Percentiles rank a stretch among this genome's conserved stretches.
Conservation (phyloP, 2,888 invertebrate genomes). For the Mimachlamys varia region DNA sequence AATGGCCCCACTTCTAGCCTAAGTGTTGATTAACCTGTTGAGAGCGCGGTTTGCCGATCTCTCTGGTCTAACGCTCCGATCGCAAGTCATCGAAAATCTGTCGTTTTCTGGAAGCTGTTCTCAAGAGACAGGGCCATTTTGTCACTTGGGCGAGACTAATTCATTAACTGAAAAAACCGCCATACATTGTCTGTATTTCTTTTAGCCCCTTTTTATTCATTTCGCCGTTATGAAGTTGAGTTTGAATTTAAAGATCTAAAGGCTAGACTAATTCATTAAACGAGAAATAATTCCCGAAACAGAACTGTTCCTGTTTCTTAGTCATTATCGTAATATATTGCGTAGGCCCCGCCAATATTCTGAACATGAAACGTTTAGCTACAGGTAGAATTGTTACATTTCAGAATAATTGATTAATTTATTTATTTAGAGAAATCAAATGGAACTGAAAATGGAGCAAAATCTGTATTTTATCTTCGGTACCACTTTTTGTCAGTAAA, state of each 20-base stretch:
- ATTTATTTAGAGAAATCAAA: background rate
- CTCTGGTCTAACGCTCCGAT: background rate
- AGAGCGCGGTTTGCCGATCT: background rate
- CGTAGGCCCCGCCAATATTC: background rate
- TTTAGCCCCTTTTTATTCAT: background rate
- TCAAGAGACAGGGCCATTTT: slow-evolving; percentile 28
- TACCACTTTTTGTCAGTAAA: background rate
- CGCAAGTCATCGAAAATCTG: slow-evolving; percentile 10
- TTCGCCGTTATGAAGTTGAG: background rate
- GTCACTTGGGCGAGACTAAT: slow-evolving; percentile 27
- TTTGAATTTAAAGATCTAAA: background rate
- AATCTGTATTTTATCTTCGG: background rate
- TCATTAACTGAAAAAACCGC: background rate
- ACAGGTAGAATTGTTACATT: background rate
- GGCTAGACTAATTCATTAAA: background rate
- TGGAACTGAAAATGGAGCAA: background rate
- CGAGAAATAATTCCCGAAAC: background rate
- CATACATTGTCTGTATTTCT: slow-evolving; percentile 3
- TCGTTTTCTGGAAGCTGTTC: background rate
- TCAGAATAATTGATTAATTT: background rate
- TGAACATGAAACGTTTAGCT: background rate
- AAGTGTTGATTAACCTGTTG: slow-evolving; percentile 28
- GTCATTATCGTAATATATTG: background rate
- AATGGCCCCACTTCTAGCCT: background rate
- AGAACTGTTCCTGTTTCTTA: background rate